Conservation (phyloP, 2,113 vertebrate genomes). For the Crypturellus undulatus region DNA sequence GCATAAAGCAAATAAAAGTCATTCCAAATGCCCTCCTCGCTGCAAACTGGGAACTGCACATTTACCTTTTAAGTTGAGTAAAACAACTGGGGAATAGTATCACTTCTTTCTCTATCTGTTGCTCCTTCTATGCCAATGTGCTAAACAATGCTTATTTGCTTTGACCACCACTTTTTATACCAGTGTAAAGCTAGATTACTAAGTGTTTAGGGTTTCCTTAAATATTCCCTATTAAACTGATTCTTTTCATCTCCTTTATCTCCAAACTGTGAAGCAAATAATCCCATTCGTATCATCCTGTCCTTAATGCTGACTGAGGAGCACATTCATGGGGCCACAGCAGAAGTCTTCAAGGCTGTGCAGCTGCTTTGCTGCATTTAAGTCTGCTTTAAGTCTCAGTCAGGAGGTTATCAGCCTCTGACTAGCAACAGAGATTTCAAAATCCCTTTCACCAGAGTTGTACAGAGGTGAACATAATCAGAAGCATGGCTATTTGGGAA, state of each 20-base stretch:
- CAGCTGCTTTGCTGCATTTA: neutral
- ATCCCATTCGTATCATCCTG: neutral
- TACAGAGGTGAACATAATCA: neutral
- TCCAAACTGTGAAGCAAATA: neutral
- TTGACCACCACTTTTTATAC: neutral
- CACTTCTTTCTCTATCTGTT: neutral
- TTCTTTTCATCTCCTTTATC: neutral
- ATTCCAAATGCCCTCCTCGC: neutral
- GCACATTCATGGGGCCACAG: neutral
- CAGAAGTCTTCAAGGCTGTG: neutral
- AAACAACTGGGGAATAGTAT: neutral
- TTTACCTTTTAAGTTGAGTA: neutral
- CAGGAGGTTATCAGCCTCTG: neutral
- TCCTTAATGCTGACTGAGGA: neutral
- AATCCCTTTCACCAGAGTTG: neutral
- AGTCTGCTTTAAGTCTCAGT: neutral
- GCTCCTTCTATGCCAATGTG: neutral
- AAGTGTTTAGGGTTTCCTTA: neutral
- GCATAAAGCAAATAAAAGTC: neutral
- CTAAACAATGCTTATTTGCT: neutral
- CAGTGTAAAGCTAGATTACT: neutral
- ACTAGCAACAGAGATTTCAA: neutral
- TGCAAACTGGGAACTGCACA: neutral
- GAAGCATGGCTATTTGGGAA: neutral
- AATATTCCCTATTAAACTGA: neutral